These are phyloP conservation scores for Oryzias curvinotus DNA, from an alignment of 2,113 vertebrate genomes.

Conservation along the genomic window DNA sequence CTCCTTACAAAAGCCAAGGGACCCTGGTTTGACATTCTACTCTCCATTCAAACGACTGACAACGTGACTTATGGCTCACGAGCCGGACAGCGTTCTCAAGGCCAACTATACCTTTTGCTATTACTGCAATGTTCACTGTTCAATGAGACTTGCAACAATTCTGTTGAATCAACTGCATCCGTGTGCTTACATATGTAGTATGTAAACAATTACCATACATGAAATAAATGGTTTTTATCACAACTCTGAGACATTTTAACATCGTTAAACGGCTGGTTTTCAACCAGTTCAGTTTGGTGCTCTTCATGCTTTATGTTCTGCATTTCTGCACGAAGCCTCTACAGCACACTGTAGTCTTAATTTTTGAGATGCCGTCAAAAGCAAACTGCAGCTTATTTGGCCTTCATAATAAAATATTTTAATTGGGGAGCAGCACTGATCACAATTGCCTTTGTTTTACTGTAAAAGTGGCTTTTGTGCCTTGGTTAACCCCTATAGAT, in stretches of 20 bases:
- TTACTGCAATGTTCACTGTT: conserved; percentile 59
- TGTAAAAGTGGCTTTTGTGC: conserved; percentile 9
- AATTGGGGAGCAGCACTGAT: neutral
- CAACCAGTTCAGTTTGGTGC: conserved; percentile 54
- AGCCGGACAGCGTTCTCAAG: conserved; percentile 52
- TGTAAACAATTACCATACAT: conserved; percentile 80
- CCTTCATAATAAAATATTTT: too few relatives aligned
- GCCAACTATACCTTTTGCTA: conserved; percentile 58
- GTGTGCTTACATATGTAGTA: conserved; percentile 77
- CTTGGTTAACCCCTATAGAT: neutral
- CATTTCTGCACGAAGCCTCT: conserved; percentile 16
- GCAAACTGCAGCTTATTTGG: too few relatives aligned
- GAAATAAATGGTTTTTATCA: conserved; percentile 83
- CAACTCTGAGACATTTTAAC: conserved; percentile 74
- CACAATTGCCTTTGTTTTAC: conserved; percentile 15
- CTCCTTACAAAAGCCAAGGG: conserved; percentile 68
- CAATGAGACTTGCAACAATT: conserved; percentile 60
- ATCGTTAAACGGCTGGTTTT: conserved; percentile 59
- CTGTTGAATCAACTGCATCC: conserved; percentile 70
- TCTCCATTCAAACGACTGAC: conserved; percentile 66
- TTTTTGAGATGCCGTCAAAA: too few relatives aligned
- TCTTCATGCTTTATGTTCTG: conserved; percentile 26
- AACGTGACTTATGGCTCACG: conserved; percentile 44
- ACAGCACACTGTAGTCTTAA: conserved; percentile 1
- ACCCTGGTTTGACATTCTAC: conserved; percentile 60